Evolutionary conservation across 1,140 invertebrate species (phyloP).

Genomic region (Drosophila albomicans): DNA sequence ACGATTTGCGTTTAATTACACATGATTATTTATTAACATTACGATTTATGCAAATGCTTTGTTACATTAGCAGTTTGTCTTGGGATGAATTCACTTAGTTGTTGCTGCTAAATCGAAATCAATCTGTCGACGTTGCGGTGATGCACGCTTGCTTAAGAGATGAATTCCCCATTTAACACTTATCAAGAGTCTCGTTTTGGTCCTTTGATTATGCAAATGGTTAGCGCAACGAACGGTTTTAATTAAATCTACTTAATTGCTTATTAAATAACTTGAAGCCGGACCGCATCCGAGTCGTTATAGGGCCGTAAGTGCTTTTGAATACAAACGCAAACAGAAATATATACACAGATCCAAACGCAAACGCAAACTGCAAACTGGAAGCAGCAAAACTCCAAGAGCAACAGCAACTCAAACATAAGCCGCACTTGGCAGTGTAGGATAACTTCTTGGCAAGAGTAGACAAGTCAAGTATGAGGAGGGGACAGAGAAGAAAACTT

Average conservation of each 20-base stretch:
- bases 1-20: not conserved
- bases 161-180: slow-evolving; percentile 37
- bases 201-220: slow-evolving; percentile 64
- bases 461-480: not conserved
- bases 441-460: slow-evolving; percentile 34
- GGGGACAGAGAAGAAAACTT: slow-evolving; percentile 33
- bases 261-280: slow-evolving; percentile 69
- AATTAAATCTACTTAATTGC: slow-evolving; percentile 69
- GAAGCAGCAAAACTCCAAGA: not conserved
- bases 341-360: not conserved
- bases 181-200: not conserved
- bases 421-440: slow-evolving; percentile 34
- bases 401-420: slow-evolving; percentile 42
- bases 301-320: slow-evolving; percentile 42
- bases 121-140: not conserved
- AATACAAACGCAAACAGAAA: slow-evolving; percentile 57
- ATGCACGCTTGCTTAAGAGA: slow-evolving; percentile 1
- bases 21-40: slow-evolving; percentile 1
- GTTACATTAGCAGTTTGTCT: not conserved
- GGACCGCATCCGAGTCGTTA: slow-evolving; percentile 15
- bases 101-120: not conserved
- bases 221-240: slow-evolving; percentile 33
- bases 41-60: not conserved
- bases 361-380: slow-evolving; percentile 33
- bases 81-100: not conserved